Percentiles rank a stretch among this genome's conserved stretches.
Evolutionary conservation across 2,113 vertebrate genomes (phyloP).

Genomic region (Ammodytes marinus): DNA sequence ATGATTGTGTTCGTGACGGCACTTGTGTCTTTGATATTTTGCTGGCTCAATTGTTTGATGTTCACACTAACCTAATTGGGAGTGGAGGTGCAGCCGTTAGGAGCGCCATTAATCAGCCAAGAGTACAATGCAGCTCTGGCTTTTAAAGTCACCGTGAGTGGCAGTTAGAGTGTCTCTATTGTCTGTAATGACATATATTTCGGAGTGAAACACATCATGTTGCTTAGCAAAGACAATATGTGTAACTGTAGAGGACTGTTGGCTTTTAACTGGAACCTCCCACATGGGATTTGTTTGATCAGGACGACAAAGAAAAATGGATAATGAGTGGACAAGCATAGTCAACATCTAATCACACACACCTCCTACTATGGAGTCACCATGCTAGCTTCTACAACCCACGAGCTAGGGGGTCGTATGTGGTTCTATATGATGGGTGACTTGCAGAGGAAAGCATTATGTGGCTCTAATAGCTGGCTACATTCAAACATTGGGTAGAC

Average conservation of each 20-base stretch:
- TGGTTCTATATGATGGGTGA: no score
- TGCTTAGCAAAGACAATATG: no score
- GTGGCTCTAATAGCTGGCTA: background rate
- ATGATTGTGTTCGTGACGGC: background rate
- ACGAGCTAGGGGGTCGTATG: no score
- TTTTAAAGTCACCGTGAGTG: constrained; percentile 2
- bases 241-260: no score
- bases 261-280: no score
- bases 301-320: no score
- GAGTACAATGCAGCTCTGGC: background rate
- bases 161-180: background rate
- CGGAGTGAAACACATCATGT: no score
- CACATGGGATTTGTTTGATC: no score
- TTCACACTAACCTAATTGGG: background rate
- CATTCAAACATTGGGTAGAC: background rate
- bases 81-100: constrained; percentile 2
- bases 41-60: background rate
- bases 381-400: no score
- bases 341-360: no score
- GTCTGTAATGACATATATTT: background rate
- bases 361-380: no score
- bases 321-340: no score
- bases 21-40: constrained; percentile 10
- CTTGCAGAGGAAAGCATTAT: background rate
- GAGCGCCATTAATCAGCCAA: background rate